Evolutionary conservation across 2,797 vertebrate species (phyloP).

Genomic region (Cuculus canorus): DNA sequence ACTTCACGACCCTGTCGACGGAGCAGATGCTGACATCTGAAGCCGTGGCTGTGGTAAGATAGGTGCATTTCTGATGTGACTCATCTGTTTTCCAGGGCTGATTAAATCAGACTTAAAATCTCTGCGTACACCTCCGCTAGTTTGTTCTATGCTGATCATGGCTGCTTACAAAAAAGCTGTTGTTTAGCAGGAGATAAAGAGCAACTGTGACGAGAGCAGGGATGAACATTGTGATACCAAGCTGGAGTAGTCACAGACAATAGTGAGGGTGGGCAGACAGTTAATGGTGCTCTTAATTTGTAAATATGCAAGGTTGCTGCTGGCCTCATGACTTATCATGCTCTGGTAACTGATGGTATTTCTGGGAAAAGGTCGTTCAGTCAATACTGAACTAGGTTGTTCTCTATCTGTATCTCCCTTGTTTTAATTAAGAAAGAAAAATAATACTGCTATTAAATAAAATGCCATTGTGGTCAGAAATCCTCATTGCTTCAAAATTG

Average conservation of each 20-base stretch:
- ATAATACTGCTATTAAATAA: neutral
- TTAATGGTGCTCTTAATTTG: neutral
- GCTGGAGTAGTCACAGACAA: neutral
- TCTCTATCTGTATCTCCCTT: neutral
- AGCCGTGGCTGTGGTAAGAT: slow-evolving; percentile 91
- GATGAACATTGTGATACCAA: neutral
- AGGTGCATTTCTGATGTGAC: neutral
- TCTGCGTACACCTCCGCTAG: neutral
- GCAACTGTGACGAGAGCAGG: neutral
- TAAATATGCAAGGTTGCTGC: neutral
- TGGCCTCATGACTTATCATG: slow-evolving; percentile 14
- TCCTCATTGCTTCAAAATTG: neutral
- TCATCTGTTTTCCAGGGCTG: neutral
- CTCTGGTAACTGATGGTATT: too few relatives aligned
- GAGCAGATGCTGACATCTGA: slow-evolving; percentile 88
- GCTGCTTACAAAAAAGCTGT: neutral
- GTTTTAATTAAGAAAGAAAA: slow-evolving; percentile 21
- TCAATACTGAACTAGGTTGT: neutral
- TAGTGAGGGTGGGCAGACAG: neutral
- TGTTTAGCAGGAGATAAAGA: neutral
- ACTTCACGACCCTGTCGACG: slow-evolving; percentile 91
- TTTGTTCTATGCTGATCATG: neutral
- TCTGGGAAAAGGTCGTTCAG: slow-evolving; percentile 13
- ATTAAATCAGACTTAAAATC: neutral
- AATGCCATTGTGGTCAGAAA: neutral